phyloP scores from a whole-genome alignment of 2,797 vertebrate genomes.

The Tadarida brasiliensis region DNA sequence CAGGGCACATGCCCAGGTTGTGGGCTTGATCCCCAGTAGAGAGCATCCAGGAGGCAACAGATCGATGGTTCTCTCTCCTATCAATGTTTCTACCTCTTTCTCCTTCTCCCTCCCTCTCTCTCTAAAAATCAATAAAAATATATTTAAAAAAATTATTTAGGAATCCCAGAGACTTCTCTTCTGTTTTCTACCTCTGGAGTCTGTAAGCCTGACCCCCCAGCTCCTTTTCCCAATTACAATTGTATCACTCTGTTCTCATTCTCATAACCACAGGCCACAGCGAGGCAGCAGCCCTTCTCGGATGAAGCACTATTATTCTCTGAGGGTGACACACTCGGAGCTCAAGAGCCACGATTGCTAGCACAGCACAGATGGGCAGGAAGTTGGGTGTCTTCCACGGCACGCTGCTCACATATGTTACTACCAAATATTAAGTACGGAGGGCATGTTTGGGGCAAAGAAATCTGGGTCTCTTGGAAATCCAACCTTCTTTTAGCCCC shows the following conservation, averaged over 20 bases:
- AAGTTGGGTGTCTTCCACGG: slow-evolving; percentile 38
- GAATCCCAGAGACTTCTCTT: slow-evolving; percentile 49
- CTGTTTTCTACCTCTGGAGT: slow-evolving; percentile 38
- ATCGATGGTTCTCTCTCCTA: too few species aligned
- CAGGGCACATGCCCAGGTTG: too few species aligned
- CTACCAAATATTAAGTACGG: not conserved
- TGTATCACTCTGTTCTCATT: slow-evolving; percentile 64
- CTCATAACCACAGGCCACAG: slow-evolving; percentile 44
- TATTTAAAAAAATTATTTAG: slow-evolving; percentile 46
- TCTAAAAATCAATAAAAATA: too few species aligned
- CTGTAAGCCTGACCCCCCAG: slow-evolving; percentile 37
- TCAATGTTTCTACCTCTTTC: too few species aligned
- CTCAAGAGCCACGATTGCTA: not conserved
- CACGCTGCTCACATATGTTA: slow-evolving; percentile 39
- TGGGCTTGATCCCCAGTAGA: too few species aligned
- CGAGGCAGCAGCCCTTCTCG: not conserved
- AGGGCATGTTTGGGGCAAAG: not conserved
- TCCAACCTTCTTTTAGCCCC: not conserved
- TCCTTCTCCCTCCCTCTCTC: too few species aligned
- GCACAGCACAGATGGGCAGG: slow-evolving; percentile 60
- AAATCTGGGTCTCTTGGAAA: slow-evolving; percentile 32
- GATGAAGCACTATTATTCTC: slow-evolving; percentile 53
- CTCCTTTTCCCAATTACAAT: slow-evolving; percentile 55
- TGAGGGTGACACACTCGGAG: slow-evolving; percentile 16
- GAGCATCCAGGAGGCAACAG: too few species aligned